Conservation (phyloP, 2,888 invertebrate genomes). For the Pristionchus japonicus region DNA sequence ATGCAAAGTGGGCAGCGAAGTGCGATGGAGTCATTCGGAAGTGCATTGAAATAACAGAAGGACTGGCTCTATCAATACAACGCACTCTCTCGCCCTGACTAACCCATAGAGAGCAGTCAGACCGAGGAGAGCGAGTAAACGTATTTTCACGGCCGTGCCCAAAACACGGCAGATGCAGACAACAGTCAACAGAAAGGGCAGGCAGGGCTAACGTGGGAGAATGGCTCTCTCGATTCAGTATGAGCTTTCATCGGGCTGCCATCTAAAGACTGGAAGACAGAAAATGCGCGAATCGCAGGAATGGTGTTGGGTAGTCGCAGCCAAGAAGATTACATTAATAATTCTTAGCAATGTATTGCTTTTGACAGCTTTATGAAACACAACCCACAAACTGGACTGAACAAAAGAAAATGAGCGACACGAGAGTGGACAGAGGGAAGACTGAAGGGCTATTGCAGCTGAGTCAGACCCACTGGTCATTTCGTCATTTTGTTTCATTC, state of each 20-base stretch:
- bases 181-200: slow-evolving; percentile 21
- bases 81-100: background rate
- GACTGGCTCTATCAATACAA: background rate
- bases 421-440: background rate
- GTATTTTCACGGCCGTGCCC: background rate
- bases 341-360: too few relatives aligned
- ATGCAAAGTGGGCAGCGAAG: background rate
- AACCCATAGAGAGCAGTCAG: background rate
- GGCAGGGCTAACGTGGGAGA: background rate
- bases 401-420: too few relatives aligned
- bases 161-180: background rate
- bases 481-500: background rate
- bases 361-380: too few relatives aligned
- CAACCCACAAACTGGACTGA: too few relatives aligned
- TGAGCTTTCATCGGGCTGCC: too few relatives aligned
- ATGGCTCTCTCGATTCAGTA: background rate
- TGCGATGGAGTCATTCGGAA: background rate
- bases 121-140: background rate
- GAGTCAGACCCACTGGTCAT: background rate
- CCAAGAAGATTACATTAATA: too few relatives aligned
- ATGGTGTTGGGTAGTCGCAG: too few relatives aligned
- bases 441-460: background rate
- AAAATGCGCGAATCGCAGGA: background rate
- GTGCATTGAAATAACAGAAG: background rate
- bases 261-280: too few relatives aligned